Conservation (phyloP, 2,797 vertebrate genomes). For the Saxicola maurus region DNA sequence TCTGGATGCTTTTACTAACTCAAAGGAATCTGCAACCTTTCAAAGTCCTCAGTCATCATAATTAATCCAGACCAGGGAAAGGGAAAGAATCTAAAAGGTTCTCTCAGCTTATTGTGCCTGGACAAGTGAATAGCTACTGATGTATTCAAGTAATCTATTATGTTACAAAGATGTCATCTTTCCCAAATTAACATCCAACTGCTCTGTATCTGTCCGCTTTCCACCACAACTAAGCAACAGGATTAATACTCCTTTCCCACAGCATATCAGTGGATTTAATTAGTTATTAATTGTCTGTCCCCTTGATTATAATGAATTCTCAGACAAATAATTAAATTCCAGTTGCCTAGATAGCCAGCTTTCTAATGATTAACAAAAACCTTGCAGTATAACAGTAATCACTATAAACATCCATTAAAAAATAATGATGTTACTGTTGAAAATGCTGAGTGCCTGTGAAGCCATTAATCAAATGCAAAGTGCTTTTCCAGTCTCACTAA, state of each 20-base stretch:
- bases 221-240: not conserved
- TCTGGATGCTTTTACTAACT: not conserved
- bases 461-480: not conserved
- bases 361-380: constrained; percentile 33
- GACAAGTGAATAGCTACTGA: not conserved
- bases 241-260: constrained; percentile 13
- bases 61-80: not conserved
- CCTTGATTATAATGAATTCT: constrained; percentile 50
- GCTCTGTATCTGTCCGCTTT: not conserved
- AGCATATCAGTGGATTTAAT: constrained; percentile 30
- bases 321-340: constrained; percentile 39
- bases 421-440: not conserved
- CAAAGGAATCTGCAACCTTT: not conserved
- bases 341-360: not conserved
- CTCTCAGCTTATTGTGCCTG: not conserved
- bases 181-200: not conserved
- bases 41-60: not conserved
- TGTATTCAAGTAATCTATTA: not conserved
- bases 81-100: not conserved
- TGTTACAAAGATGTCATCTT: not conserved
- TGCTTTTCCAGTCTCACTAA: not conserved
- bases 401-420: not conserved
- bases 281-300: not conserved
- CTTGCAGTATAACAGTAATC: not conserved
- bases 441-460: not conserved